A percentile compares a stretch with the other conserved stretches of the same genome.
These are phyloP conservation scores for Cyanocitta stelleri DNA, from an alignment of 2,113 vertebrate genomes.

Conservation along the genomic window DNA sequence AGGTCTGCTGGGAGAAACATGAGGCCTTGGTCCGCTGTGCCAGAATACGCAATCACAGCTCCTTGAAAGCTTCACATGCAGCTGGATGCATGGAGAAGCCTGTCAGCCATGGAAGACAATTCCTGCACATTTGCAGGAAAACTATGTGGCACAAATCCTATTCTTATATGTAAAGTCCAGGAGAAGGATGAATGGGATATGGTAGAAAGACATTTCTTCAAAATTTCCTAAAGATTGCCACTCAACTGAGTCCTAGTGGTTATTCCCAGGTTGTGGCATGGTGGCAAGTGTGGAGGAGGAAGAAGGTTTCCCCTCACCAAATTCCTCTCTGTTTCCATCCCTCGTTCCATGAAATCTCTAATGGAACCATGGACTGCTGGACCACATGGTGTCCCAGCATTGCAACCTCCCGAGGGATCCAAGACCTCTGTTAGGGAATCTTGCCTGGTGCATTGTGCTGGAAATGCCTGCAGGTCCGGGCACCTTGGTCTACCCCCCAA, in stretches of 20 bases:
- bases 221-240: background rate
- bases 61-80: background rate
- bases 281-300: background rate
- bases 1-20: background rate
- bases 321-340: background rate
- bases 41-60: background rate
- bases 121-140: background rate
- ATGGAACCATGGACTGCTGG: background rate
- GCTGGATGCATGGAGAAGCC: background rate
- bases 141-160: background rate
- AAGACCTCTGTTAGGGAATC: background rate
- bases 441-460: background rate
- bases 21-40: background rate
- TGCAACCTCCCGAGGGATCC: rapidly evolving
- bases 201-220: background rate
- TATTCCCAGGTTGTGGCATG: background rate
- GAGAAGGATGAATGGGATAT: background rate
- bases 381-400: background rate
- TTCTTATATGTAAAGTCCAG: background rate
- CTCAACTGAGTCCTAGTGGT: background rate
- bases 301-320: background rate
- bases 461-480: background rate
- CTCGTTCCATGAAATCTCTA: background rate
- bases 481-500: background rate
- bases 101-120: background rate